Evolutionary conservation across 2,888 invertebrate species (phyloP), one percentile per base, ranked within the genome.

Genomic region (Euplagia quadripunctaria): DNA sequence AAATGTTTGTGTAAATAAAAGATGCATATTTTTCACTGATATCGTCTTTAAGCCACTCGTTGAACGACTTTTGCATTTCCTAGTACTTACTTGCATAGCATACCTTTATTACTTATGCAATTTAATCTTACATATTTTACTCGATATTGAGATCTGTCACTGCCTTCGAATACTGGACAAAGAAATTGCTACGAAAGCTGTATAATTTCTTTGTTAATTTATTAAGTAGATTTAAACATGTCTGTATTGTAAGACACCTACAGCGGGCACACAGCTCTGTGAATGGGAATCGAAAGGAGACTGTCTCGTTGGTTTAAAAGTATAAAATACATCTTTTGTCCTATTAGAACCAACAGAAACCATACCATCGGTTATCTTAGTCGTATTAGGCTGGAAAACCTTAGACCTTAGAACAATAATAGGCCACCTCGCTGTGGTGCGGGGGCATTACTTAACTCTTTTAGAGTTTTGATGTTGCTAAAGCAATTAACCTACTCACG

Each of bases 1-100:
- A 91, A 86, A 86, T 84, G 87, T 86, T 89, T 90, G 93, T 91
- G 93, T 93, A 94, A 94, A 94, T 93, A 94, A 87, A 89, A 93
- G 91, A 93, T 95, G 95, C 95, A 94, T 92, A 94, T 93, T 93
- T 90, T 90, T 90, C 82, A 85, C 85, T 81, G 91, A 91, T 92
- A 93, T 82, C 86, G 84, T 76, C 77, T 84, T 86, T 77, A 82
- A 84, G 79, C 76, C 85, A 88, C 87, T 88, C 87, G 86, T 83
- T 71, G 83, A 77, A 82, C 68, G 77, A 83, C 81, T 86, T 89
- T 88, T 88, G 88, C 89, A 89, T 88, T 90, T 89, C 84, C 83
- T 79, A 79, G 68, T 76, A 79, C 71, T 77, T 75, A 43, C 72
- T 77, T 75, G 31, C 17, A 55, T 43, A 70, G 52, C 42, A 58